Percentiles rank a stretch among this genome's conserved stretches.
These are phyloP conservation scores for Hippocampus guttulatus DNA, from an alignment of 2,113 vertebrate genomes.

Conservation along the genomic window DNA sequence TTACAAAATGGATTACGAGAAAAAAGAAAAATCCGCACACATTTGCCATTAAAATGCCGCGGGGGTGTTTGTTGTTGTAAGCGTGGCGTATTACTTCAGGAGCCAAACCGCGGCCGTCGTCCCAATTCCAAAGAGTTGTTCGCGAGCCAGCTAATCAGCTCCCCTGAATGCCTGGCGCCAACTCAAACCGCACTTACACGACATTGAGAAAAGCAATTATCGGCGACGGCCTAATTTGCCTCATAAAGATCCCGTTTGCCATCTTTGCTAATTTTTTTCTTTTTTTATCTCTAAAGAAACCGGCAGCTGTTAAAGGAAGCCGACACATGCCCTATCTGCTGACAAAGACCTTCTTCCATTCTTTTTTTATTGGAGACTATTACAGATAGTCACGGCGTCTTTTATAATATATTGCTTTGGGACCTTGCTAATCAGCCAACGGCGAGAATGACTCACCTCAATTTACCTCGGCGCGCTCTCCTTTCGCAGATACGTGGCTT, in stretches of 20 bases:
- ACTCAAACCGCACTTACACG: slow-evolving; percentile 30
- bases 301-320: slow-evolving; percentile 38
- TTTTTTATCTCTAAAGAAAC: slow-evolving; percentile 61
- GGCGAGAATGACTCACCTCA: slow-evolving; percentile 51
- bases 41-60: no score
- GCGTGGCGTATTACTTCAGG: background rate
- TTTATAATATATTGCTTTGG: slow-evolving; percentile 38
- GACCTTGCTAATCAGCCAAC: slow-evolving; percentile 47
- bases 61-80: no score
- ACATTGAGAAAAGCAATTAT: slow-evolving; percentile 66
- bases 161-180: slow-evolving; percentile 25
- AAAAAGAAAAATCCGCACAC: no score
- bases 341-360: slow-evolving; percentile 65
- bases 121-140: slow-evolving; percentile 39
- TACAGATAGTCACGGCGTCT: slow-evolving; percentile 52
- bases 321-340: slow-evolving; percentile 60
- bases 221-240: slow-evolving; percentile 57
- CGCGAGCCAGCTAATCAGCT: slow-evolving; percentile 42
- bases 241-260: slow-evolving; percentile 68
- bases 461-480: slow-evolving; percentile 50
- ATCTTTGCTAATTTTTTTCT: slow-evolving; percentile 51
- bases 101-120: slow-evolving; percentile 36
- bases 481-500: slow-evolving; percentile 54
- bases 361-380: slow-evolving; percentile 48
- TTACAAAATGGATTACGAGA: no score